Conservation (phyloP, 2,113 vertebrate genomes). For the Poeciliopsis occidentalis region DNA sequence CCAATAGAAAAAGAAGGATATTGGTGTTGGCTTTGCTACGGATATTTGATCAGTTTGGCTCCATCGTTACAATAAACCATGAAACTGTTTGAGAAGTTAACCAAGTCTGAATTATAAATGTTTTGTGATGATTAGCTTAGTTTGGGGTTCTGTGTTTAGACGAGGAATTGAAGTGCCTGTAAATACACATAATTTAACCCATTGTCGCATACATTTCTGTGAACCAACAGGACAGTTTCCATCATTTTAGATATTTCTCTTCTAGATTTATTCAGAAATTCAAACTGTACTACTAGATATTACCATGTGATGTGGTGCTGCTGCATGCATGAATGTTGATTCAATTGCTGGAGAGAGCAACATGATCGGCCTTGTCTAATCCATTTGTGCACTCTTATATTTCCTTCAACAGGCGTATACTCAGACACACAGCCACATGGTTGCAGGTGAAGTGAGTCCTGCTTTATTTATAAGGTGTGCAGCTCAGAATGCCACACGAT, state of each 20-base stretch:
- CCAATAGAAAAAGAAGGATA: no score
- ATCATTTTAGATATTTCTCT: slow-evolving; percentile 15
- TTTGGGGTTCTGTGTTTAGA: neutral
- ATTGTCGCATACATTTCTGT: neutral
- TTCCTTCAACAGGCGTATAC: neutral
- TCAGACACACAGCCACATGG: slow-evolving; percentile 11
- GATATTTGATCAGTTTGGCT: neutral
- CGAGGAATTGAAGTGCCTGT: neutral
- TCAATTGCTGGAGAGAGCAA: slow-evolving; percentile 47
- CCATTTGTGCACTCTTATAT: slow-evolving; percentile 39
- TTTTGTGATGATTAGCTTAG: neutral
- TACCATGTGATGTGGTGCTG: slow-evolving; percentile 13
- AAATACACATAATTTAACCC: neutral
- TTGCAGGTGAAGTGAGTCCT: slow-evolving; percentile 58
- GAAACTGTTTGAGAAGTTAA: neutral
- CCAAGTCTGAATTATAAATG: neutral
- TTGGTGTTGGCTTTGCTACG: no score
- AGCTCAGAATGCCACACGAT: slow-evolving; percentile 55
- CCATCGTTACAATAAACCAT: neutral
- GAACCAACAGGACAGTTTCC: slow-evolving; percentile 26
- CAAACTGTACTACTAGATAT: neutral
- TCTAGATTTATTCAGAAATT: slow-evolving; percentile 2
- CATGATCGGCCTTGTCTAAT: slow-evolving; percentile 47
- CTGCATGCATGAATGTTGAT: slow-evolving; percentile 35
- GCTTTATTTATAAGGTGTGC: slow-evolving; percentile 74